Percentiles rank a stretch among this genome's conserved stretches.
Conservation (phyloP, 2,888 invertebrate genomes). For the Protophormia terraenovae region DNA sequence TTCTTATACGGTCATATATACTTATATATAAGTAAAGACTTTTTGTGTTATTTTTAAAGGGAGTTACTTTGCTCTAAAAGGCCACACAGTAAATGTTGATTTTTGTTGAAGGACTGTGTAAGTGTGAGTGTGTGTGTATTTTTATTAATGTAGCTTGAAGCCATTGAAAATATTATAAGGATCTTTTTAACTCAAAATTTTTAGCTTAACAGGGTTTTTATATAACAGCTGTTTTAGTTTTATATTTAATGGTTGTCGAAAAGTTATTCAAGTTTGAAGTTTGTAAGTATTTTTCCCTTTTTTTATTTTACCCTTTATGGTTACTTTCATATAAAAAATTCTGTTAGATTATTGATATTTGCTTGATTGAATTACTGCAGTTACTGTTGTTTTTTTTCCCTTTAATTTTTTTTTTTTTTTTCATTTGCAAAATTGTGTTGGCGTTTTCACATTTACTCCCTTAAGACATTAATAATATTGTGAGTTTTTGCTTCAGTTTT, state of each 20-base stretch:
- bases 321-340: not conserved
- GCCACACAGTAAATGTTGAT: not conserved
- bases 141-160: conserved; percentile 12
- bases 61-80: not conserved
- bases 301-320: not conserved
- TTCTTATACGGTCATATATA: not conserved
- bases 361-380: not conserved
- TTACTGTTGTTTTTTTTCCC: not conserved
- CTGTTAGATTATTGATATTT: not conserved
- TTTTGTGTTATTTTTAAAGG: not conserved
- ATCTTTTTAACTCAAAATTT: not conserved
- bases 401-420: not conserved
- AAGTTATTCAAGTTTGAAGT: too few relatives aligned
- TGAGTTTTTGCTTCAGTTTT: not conserved
- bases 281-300: too few relatives aligned
- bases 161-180: not conserved
- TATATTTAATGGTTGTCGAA: not conserved
- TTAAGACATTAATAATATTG: conserved; percentile 4
- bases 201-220: not conserved
- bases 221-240: not conserved
- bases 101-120: not conserved
- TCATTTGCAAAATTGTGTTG: not conserved
- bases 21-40: not conserved
- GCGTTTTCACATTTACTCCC: not conserved
- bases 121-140: not conserved